A percentile compares a stretch with the other conserved stretches of the same genome.
phyloP scores from a whole-genome alignment of 2,888 invertebrate genomes.

The Acronicta psi region DNA sequence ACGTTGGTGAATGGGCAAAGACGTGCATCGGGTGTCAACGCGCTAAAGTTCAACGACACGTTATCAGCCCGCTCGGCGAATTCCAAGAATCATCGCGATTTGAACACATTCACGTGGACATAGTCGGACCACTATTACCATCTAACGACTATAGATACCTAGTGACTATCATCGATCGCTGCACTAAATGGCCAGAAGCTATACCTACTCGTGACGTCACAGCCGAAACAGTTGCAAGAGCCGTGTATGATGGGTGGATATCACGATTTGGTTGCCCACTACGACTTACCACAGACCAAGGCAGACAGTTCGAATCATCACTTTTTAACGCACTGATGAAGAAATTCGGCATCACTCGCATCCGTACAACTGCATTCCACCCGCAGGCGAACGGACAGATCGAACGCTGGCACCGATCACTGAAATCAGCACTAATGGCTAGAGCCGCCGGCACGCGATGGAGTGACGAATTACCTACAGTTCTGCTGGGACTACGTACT shows the following conservation, averaged over 20 bases:
- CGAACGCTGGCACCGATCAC: constrained; percentile 5
- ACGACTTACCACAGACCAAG: background rate
- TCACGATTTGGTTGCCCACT: constrained; percentile 12
- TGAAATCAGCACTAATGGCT: too few species aligned
- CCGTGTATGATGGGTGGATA: constrained; percentile 10
- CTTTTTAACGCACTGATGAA: background rate
- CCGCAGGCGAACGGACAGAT: constrained; percentile 11
- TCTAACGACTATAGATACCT: constrained; percentile 15
- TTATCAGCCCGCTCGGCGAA: too few species aligned
- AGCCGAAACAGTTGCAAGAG: constrained; percentile 6
- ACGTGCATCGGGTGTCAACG: too few species aligned
- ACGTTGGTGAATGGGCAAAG: too few species aligned
- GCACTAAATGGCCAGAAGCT: constrained; percentile 18
- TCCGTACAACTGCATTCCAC: background rate
- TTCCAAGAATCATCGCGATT: too few species aligned
- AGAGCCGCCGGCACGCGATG: too few species aligned
- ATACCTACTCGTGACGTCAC: constrained; percentile 5
- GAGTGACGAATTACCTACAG: background rate
- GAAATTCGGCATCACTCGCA: constrained; percentile 3
- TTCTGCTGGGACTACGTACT: background rate
- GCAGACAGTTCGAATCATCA: too few species aligned
- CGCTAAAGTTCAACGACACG: too few species aligned
- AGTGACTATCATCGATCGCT: constrained; percentile 15
- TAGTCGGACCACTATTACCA: constrained; percentile 7
- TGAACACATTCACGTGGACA: constrained; percentile 15